Evolutionary conservation across 2,113 vertebrate species (phyloP).

Genomic region (Elanus axillaris): DNA sequence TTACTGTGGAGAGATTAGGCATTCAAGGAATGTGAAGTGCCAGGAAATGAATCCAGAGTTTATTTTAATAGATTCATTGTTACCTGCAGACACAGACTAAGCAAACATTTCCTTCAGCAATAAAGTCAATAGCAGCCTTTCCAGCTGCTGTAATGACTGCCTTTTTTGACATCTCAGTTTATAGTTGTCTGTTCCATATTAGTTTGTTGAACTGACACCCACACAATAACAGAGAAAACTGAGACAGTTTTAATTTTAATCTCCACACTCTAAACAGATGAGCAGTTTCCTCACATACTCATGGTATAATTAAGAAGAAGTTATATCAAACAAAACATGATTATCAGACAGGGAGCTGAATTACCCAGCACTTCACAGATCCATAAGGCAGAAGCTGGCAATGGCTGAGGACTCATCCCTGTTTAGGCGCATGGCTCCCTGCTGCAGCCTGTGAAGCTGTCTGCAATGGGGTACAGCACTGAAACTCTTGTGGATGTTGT

Average conservation of each 20-base stretch:
- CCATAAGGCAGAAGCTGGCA: neutral
- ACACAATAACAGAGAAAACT: neutral
- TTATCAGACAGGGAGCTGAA: neutral
- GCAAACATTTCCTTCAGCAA: conserved; percentile 20
- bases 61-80: conserved; percentile 37
- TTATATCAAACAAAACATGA: neutral
- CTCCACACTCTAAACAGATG: neutral
- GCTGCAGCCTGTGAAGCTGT: neutral
- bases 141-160: neutral
- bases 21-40: neutral
- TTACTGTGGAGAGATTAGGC: neutral
- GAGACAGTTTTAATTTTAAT: neutral
- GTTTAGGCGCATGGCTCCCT: rapidly evolving
- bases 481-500: neutral
- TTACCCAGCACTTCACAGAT: neutral
- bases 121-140: neutral
- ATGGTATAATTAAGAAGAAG: neutral
- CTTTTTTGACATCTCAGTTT: neutral
- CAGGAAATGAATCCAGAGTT: conserved; percentile 1
- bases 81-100: conserved; percentile 16
- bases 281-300: neutral
- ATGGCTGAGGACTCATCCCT: neutral
- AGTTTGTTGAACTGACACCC: neutral
- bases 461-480: neutral
- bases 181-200: neutral